Conservation (phyloP, 1,140 invertebrate genomes). For the Zaprionus ornatus region DNA sequence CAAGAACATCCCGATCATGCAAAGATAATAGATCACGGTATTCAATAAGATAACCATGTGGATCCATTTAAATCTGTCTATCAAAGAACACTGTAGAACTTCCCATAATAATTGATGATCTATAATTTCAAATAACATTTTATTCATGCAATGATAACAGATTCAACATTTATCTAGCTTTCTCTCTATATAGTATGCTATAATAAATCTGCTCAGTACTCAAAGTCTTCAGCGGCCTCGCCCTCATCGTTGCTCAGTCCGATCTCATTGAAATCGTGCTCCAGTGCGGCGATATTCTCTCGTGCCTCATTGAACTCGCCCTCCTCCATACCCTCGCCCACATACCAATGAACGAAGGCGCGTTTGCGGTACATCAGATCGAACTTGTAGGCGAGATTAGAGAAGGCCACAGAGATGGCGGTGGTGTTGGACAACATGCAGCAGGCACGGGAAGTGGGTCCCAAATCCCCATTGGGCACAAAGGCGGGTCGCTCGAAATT, state of each 20-base stretch:
- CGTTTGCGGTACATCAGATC: conserved; percentile 92
- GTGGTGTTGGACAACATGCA: conserved; percentile 92
- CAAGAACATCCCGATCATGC: too few relatives aligned
- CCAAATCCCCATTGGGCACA: conserved; percentile 89
- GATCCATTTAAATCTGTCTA: too few relatives aligned
- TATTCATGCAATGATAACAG: conserved; percentile 4
- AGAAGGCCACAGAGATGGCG: conserved; percentile 91
- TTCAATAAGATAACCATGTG: too few relatives aligned
- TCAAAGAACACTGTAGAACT: too few relatives aligned
- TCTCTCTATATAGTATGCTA: background rate
- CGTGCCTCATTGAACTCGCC: conserved; percentile 90
- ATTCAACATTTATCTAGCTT: conserved; percentile 3
- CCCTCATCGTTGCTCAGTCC: conserved; percentile 76
- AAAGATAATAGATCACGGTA: too few relatives aligned
- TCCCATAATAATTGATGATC: too few relatives aligned
- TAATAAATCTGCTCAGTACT: conserved; percentile 48
- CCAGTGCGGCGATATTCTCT: conserved; percentile 89
- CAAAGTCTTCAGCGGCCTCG: conserved; percentile 49
- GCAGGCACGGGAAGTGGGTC: conserved; percentile 87
- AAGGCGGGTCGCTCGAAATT: conserved; percentile 88
- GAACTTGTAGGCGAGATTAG: conserved; percentile 90
- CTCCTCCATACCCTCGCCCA: conserved; percentile 90
- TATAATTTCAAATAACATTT: background rate
- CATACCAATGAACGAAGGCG: conserved; percentile 91
- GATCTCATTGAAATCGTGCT: conserved; percentile 87